Evolutionary conservation across 2,113 vertebrate genomes (phyloP).

Genomic region (Seriola aureovittata): DNA sequence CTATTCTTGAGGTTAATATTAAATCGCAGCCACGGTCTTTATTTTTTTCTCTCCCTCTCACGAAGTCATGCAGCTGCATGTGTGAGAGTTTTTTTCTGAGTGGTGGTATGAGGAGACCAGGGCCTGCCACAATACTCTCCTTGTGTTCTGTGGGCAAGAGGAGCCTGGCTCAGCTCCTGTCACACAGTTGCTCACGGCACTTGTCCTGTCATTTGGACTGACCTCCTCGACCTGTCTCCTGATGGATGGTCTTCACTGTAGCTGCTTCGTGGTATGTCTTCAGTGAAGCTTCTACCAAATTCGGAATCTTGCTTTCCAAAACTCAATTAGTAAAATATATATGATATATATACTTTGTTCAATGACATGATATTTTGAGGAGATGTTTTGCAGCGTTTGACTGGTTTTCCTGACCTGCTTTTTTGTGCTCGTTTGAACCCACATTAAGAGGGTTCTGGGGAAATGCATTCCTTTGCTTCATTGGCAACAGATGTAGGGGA

Average conservation of each 20-base stretch:
- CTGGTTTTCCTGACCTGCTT: slow-evolving; percentile 53
- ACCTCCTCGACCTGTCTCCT: slow-evolving; percentile 74
- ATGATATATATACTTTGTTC: not conserved
- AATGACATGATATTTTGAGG: slow-evolving; percentile 18
- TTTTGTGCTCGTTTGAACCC: slow-evolving; percentile 60
- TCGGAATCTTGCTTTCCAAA: not conserved
- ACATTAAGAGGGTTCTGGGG: slow-evolving; percentile 67
- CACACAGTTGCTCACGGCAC: slow-evolving; percentile 82
- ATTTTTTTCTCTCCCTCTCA: slow-evolving; percentile 47
- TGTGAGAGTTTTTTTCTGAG: slow-evolving; percentile 44
- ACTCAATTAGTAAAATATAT: not conserved
- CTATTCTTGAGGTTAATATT: slow-evolving; percentile 44
- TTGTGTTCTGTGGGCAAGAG: slow-evolving; percentile 74
- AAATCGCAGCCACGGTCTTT: slow-evolving; percentile 55
- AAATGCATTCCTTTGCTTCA: slow-evolving; percentile 84
- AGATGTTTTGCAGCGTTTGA: slow-evolving; percentile 17
- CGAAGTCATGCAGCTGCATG: slow-evolving; percentile 72
- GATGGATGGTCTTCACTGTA: slow-evolving; percentile 51
- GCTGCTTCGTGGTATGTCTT: slow-evolving; percentile 50
- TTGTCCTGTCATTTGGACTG: slow-evolving; percentile 80
- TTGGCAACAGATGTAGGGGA: slow-evolving; percentile 86
- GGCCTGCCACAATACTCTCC: slow-evolving; percentile 74
- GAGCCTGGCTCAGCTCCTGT: slow-evolving; percentile 78
- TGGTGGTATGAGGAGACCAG: slow-evolving; percentile 70
- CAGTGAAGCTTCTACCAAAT: slow-evolving; percentile 4